Conservation (phyloP, 2,797 vertebrate genomes). For the Channa striata region DNA sequence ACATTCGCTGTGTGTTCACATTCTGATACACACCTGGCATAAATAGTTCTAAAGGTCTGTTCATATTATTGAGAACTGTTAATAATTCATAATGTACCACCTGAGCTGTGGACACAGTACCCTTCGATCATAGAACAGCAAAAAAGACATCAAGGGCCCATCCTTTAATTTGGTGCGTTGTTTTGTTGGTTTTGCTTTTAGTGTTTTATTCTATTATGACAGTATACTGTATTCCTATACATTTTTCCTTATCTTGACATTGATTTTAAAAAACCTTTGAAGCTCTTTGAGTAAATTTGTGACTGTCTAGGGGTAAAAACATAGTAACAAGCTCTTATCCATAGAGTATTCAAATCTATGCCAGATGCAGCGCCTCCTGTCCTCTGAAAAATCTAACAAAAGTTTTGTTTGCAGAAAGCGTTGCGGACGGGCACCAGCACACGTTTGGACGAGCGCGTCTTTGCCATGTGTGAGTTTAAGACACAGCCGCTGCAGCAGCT, state of each 20-base stretch:
- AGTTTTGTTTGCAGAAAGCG: slow-evolving; percentile 87
- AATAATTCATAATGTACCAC: no score
- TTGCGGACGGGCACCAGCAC: slow-evolving; percentile 93
- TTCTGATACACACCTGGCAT: slow-evolving; percentile 20
- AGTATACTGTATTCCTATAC: no score
- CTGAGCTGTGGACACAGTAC: not conserved
- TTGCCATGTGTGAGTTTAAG: slow-evolving; percentile 98
- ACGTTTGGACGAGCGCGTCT: slow-evolving; percentile 94
- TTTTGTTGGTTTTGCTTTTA: not conserved
- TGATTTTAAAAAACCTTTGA: not conserved
- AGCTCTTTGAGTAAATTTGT: no score
- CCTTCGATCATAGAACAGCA: not conserved
- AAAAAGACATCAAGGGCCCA: no score
- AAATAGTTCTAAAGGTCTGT: not conserved
- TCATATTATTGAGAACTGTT: not conserved
- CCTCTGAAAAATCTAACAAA: no score
- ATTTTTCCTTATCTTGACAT: no score
- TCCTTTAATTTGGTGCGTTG: no score
- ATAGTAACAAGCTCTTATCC: no score
- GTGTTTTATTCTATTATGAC: no score
- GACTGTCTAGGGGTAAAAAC: not conserved
- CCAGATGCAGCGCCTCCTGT: not conserved
- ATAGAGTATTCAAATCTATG: no score
- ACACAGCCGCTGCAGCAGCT: slow-evolving; percentile 93
- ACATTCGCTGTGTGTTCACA: slow-evolving; percentile 42